Evolutionary conservation across 2,888 invertebrate genomes (phyloP).

Genomic region (Tanytarsus gracilentus): DNA sequence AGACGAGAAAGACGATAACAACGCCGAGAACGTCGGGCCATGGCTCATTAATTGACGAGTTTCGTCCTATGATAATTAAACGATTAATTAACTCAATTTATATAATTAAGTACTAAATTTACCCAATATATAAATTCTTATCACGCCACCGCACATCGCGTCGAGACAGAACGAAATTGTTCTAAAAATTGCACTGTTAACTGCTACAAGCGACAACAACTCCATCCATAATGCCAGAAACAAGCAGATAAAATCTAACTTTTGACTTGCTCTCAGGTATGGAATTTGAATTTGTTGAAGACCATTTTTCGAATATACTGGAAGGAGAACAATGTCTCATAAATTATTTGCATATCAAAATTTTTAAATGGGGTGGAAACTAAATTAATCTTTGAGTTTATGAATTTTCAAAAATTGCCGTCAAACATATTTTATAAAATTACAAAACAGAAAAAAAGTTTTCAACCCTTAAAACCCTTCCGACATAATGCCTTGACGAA

Average conservation of each 20-base stretch:
- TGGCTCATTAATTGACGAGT: slow-evolving; percentile 44
- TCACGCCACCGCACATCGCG: slow-evolving; percentile 48
- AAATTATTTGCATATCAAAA: too few species aligned
- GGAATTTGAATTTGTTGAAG: slow-evolving; percentile 42
- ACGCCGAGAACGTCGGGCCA: slow-evolving; percentile 53
- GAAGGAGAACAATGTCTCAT: too few species aligned
- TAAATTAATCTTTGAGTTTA: too few species aligned
- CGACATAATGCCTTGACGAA: background rate
- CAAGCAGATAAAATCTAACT: slow-evolving; percentile 42
- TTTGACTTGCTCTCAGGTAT: slow-evolving; percentile 43
- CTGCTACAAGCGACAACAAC: slow-evolving; percentile 46
- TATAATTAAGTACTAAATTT: background rate
- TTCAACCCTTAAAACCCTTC: too few species aligned
- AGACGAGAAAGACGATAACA: slow-evolving; percentile 47
- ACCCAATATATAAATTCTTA: slow-evolving; percentile 48
- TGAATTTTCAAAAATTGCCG: too few species aligned
- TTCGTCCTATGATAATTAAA: slow-evolving; percentile 37
- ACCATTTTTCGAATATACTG: slow-evolving; percentile 41
- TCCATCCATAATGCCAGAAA: slow-evolving; percentile 49
- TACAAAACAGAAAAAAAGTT: too few species aligned
- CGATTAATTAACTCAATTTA: background rate
- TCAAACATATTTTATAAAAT: too few species aligned
- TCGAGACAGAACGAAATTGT: slow-evolving; percentile 50
- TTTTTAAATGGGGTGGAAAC: too few species aligned
- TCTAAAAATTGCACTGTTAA: slow-evolving; percentile 47